Conservation (phyloP, 2,113 vertebrate genomes). For the cattle (Bos taurus) region DNA sequence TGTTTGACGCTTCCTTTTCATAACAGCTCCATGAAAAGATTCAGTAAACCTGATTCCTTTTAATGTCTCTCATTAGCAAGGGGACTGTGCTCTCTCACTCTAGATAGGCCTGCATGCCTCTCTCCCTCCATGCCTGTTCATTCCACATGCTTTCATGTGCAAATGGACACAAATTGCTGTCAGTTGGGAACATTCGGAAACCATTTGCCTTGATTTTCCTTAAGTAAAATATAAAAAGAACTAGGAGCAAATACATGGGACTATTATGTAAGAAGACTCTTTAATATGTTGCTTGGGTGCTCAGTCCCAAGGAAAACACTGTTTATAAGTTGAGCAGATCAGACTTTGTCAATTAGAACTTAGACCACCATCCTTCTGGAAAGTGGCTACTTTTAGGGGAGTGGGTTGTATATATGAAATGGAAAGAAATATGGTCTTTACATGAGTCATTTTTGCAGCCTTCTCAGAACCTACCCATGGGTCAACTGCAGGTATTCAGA, state of each 20-base stretch:
- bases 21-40: background rate
- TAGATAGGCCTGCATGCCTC: background rate
- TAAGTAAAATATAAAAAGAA: slow-evolving; percentile 42
- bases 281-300: background rate
- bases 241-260: background rate
- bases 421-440: background rate
- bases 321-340: background rate
- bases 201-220: slow-evolving; percentile 36
- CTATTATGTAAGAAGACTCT: background rate
- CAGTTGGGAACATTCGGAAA: background rate
- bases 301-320: background rate
- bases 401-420: background rate
- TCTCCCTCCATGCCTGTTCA: background rate
- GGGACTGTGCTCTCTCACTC: background rate
- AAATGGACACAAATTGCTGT: slow-evolving; percentile 44
- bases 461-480: background rate
- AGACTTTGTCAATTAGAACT: background rate
- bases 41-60: background rate
- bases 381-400: background rate
- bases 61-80: background rate
- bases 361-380: background rate
- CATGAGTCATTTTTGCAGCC: background rate
- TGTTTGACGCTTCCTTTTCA: background rate
- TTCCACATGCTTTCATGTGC: slow-evolving; percentile 38
- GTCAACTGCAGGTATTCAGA: background rate